These are phyloP conservation scores for Anthonomus grandis DNA, from an alignment of 1,140 invertebrate species.

Conservation along the genomic window DNA sequence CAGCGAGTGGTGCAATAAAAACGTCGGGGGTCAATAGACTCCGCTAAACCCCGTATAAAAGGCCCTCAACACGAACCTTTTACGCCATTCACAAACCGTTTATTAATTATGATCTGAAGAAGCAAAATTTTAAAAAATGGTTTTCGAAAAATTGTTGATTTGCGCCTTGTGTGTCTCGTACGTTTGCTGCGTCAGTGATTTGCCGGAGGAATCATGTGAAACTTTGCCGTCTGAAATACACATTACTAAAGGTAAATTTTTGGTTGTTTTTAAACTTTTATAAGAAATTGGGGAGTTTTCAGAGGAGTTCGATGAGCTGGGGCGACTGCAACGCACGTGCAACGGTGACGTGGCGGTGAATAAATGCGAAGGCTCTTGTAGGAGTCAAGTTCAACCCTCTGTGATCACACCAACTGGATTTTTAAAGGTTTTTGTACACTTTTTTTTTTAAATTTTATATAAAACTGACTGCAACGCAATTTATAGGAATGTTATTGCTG, in stretches of 20 bases:
- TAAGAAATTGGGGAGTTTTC: constrained; percentile 38
- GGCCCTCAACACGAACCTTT: background rate
- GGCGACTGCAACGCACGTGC: constrained; percentile 75
- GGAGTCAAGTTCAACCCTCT: constrained; percentile 86
- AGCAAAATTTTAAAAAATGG: background rate
- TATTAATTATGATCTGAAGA: too few species aligned
- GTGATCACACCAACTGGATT: constrained; percentile 84
- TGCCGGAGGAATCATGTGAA: constrained; percentile 65
- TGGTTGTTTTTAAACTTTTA: background rate
- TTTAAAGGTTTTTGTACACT: constrained; percentile 64
- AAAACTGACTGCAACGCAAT: background rate
- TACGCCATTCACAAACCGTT: background rate
- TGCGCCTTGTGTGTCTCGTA: constrained; percentile 21
- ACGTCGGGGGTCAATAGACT: constrained; percentile 18
- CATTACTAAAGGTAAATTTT: constrained; percentile 65
- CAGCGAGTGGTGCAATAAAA: constrained; percentile 17
- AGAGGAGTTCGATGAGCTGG: constrained; percentile 86
- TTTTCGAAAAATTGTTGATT: too few species aligned
- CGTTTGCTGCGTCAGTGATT: constrained; percentile 32
- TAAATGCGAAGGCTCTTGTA: constrained; percentile 87
- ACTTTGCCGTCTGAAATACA: constrained; percentile 76
- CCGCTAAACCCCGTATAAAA: constrained; percentile 10
- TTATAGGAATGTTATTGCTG: constrained; percentile 87
- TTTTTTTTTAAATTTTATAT: background rate
- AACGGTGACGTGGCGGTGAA: constrained; percentile 82